Base-by-base conservation (phyloP, 2,888 invertebrate genomes). In the Heptascelio sp. region DNA sequence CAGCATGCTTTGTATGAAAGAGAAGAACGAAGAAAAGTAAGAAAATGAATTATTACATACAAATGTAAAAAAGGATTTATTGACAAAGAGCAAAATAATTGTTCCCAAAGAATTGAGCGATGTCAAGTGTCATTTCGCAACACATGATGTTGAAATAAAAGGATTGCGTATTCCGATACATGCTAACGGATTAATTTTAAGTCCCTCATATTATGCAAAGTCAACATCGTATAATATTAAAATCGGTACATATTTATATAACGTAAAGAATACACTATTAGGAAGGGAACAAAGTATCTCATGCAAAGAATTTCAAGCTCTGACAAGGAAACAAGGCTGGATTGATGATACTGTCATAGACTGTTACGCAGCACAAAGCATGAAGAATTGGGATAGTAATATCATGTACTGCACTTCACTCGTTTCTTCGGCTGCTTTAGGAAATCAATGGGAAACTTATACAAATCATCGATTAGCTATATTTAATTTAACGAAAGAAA, bases 141-240 rank as follows among this genome's bases (percentile, higher is more conserved):
- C n/a, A n/a, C n/a, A n/a, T n/a, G n/a, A n/a, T n/a, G n/a, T n/a
- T n/a, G n/a, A n/a, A n/a, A n/a, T n/a, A n/a, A n/a, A n/a, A n/a
- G n/a, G n/a, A n/a, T n/a, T n/a, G n/a, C n/a, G n/a, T n/a, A n/a
- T n/a, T n/a, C n/a, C n/a, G n/a, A n/a, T n/a, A n/a, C n/a, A n/a
- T n/a, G n/a, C n/a, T n/a, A 67, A 67, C 19, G 67, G 67, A 53
- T 53, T 67, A 67, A 67, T 67, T 1, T 17, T n/a, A 1, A 53
- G 25, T 23, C 13, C 1, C 3, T 2, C 15, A 23, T 67, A 67
- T 51, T 67, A 67, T 53, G 4, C 19, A 15, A 67, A 53, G 13
- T 67, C 67, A 0, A 37, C 4, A 1, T 30, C 34, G 11, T 23
- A 37, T 17, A 6, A 34, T n/a, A 67, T 67, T 21, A 9, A 9